Evolutionary conservation across 2,888 invertebrate species (phyloP).

Genomic region (Falcaria lacertinaria): DNA sequence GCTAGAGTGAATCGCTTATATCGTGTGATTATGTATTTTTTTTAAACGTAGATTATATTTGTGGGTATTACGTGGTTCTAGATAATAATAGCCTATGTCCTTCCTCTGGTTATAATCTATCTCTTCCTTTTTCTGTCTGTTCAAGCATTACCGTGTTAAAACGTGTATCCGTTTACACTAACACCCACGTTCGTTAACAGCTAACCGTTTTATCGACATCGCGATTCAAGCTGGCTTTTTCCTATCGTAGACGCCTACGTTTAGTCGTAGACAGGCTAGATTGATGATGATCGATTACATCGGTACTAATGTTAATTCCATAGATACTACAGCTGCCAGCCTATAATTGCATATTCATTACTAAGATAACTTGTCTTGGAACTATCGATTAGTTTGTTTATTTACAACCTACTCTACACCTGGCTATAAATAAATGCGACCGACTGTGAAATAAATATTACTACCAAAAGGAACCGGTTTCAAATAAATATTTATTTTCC

Average conservation of each 20-base stretch:
- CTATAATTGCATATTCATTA: neutral
- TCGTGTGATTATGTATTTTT: too few species aligned
- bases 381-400: constrained; percentile 6
- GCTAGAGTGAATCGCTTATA: too few species aligned
- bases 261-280: neutral
- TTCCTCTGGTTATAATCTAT: too few species aligned
- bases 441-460: constrained; percentile 37
- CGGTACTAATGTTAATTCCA: neutral
- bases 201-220: neutral
- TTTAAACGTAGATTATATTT: too few species aligned
- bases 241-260: neutral
- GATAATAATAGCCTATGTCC: too few species aligned
- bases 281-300: neutral
- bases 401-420: constrained; percentile 17
- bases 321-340: neutral
- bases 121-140: too few species aligned
- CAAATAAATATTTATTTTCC: neutral
- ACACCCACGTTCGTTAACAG: neutral
- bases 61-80: too few species aligned
- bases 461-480: constrained; percentile 6
- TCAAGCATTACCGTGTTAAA: too few species aligned
- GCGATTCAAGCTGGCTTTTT: neutral
- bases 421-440: constrained; percentile 29
- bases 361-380: neutral
- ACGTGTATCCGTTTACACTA: too few species aligned